Percentiles rank a stretch among this genome's conserved stretches.
These are phyloP conservation scores for Fopius arisanus DNA, from an alignment of 1,140 invertebrate species.

Conservation along the genomic window DNA sequence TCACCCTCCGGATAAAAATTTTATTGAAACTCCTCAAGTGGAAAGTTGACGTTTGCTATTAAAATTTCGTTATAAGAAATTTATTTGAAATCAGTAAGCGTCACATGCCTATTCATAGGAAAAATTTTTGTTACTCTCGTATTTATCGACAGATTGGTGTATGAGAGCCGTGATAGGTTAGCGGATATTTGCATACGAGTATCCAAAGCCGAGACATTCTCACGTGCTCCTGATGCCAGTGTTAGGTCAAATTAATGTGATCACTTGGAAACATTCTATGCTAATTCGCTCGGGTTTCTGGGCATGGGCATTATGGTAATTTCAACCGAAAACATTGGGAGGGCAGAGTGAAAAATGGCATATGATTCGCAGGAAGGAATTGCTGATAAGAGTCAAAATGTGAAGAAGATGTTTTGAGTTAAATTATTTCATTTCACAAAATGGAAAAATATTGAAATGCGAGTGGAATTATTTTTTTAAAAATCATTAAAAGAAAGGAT, in stretches of 20 bases:
- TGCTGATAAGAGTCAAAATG: neutral
- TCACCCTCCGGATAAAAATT: neutral
- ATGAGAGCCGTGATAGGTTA: constrained; percentile 26
- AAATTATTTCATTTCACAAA: no score
- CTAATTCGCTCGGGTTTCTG: neutral
- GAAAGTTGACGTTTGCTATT: neutral
- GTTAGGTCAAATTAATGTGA: constrained; percentile 21
- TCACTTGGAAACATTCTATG: constrained; percentile 4
- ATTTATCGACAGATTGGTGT: neutral
- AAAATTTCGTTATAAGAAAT: neutral
- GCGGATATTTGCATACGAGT: constrained; percentile 8
- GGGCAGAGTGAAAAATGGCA: neutral
- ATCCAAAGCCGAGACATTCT: constrained; percentile 24
- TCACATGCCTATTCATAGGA: neutral
- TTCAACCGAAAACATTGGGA: neutral
- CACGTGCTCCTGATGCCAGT: constrained; percentile 16
- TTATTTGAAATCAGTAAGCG: neutral
- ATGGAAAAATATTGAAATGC: no score
- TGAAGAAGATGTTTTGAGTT: no score
- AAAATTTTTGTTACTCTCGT: neutral
- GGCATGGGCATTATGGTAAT: neutral
- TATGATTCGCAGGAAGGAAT: neutral
- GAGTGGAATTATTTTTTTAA: no score
- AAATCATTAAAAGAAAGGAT: no score
- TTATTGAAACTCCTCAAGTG: neutral